phyloP scores from a whole-genome alignment of 2,888 invertebrate genomes.

The Nebria salina region DNA sequence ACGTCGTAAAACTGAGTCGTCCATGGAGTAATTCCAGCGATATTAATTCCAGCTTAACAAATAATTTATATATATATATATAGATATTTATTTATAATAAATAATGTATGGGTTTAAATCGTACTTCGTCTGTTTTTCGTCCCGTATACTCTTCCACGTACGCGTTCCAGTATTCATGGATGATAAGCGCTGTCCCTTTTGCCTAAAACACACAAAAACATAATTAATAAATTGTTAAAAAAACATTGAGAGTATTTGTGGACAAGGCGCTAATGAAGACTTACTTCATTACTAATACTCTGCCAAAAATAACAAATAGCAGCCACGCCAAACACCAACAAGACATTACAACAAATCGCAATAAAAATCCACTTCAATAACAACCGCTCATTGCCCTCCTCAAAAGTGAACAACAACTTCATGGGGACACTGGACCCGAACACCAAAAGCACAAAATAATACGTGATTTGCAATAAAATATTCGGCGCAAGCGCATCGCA shows the following conservation, averaged over 20 bases:
- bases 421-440: slow-evolving; percentile 13
- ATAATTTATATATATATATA: slow-evolving; percentile 1
- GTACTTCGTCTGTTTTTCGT: slow-evolving; percentile 19
- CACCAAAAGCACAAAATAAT: slow-evolving; percentile 20
- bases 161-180: slow-evolving; percentile 31
- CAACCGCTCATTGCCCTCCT: neutral
- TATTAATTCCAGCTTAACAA: slow-evolving; percentile 19
- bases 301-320: slow-evolving; percentile 12
- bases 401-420: neutral
- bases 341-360: neutral
- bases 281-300: slow-evolving; percentile 16
- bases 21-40: slow-evolving; percentile 26
- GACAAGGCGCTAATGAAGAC: neutral
- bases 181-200: slow-evolving; percentile 10
- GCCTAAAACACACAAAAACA: slow-evolving; percentile 23
- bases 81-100: neutral
- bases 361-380: neutral
- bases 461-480: slow-evolving; percentile 15
- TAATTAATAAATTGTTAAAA: no score
- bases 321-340: neutral
- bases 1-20: slow-evolving; percentile 22
- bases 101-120: neutral
- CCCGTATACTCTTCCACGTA: slow-evolving; percentile 6
- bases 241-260: no score
- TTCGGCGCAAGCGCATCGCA: slow-evolving; percentile 20